Conservation (phyloP, 2,888 invertebrate species). For the Cinara cedri region DNA sequence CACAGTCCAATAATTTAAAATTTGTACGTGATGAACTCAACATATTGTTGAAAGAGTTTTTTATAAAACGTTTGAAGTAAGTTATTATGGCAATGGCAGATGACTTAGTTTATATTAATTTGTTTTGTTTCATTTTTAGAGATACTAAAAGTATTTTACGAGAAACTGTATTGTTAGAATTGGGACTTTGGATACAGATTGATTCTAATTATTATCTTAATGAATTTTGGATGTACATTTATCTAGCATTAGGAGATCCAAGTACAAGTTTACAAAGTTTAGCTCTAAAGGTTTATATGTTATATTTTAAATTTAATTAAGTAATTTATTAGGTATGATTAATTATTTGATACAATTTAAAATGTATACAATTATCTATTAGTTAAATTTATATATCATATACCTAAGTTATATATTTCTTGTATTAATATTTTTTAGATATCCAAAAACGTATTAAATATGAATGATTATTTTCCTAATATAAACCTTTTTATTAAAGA, state of each 20-base stretch:
- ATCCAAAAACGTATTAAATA: constrained; percentile 3
- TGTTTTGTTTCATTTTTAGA: constrained; percentile 10
- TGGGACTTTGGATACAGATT: constrained; percentile 32
- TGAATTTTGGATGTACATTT: constrained; percentile 34
- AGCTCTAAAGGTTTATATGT: constrained; percentile 21
- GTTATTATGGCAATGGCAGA: background rate
- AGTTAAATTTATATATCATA: background rate
- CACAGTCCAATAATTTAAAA: constrained; percentile 15
- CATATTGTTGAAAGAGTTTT: constrained; percentile 10
- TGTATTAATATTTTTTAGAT: constrained; percentile 38
- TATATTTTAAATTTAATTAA: background rate
- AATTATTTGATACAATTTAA: background rate
- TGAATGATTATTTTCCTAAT: background rate
- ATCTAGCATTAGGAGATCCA: constrained; percentile 32
- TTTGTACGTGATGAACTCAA: background rate
- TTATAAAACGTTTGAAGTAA: constrained; percentile 38
- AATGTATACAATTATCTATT: background rate
- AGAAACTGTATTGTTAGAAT: constrained; percentile 39
- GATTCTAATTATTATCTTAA: constrained; percentile 20
- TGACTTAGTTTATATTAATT: background rate
- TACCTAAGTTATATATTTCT: background rate
- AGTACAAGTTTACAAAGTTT: constrained; percentile 29
- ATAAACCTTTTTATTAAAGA: constrained; percentile 8
- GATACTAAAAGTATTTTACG: constrained; percentile 18
- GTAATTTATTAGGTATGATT: background rate